Evolutionary conservation across 1,140 invertebrate genomes (phyloP).

Genomic region (Philotrypesis tridentata): DNA sequence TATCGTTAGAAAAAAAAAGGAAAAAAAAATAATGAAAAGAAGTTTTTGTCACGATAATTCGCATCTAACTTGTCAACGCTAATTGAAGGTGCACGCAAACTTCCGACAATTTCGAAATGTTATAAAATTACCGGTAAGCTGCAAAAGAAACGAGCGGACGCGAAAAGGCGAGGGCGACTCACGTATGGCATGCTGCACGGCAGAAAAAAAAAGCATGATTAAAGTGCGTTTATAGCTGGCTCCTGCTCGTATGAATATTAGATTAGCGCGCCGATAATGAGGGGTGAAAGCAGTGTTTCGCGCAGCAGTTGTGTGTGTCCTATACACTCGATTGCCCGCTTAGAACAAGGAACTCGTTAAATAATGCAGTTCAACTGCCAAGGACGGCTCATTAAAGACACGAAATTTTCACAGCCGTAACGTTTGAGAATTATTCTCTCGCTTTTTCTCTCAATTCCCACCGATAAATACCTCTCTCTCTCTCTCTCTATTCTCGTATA

Average conservation of each 20-base stretch:
- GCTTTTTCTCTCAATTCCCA: too few species aligned
- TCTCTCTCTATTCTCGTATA: too few species aligned
- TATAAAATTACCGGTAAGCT: background rate
- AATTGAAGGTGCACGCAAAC: background rate
- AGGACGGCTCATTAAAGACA: too few species aligned
- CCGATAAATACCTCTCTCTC: too few species aligned
- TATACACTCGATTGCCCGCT: too few species aligned
- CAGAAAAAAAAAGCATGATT: background rate
- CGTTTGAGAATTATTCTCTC: too few species aligned
- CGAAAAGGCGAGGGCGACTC: too few species aligned
- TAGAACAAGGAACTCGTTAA: too few species aligned
- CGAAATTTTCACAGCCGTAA: too few species aligned
- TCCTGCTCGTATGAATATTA: background rate
- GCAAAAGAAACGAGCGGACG: background rate
- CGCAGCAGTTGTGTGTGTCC: too few species aligned
- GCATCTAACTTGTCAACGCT: background rate
- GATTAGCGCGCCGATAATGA: background rate
- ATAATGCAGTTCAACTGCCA: too few species aligned
- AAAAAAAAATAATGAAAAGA: background rate
- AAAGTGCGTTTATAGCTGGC: background rate
- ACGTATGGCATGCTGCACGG: background rate
- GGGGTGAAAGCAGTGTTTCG: background rate
- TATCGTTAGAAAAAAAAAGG: background rate
- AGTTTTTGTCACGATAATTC: constrained; percentile 4
- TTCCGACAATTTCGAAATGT: background rate